Evolutionary conservation across 2,113 vertebrate species (phyloP).

Genomic region (Pteruthius melanotis): DNA sequence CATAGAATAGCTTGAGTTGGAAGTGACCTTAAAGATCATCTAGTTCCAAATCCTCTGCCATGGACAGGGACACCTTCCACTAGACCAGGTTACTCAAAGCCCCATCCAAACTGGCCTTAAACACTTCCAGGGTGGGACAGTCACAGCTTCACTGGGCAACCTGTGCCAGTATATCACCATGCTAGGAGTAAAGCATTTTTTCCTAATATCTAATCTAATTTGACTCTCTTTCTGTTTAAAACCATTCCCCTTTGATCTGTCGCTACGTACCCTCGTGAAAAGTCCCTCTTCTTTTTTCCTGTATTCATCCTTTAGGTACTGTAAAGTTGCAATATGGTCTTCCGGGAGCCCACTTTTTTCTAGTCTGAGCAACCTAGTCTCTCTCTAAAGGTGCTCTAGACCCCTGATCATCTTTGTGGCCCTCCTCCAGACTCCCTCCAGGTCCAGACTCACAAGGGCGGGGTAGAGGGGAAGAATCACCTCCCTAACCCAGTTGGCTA

Average conservation of each 20-base stretch:
- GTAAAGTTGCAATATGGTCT: neutral
- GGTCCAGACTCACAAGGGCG: fast-evolving
- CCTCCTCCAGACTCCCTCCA: neutral
- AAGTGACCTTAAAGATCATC: neutral
- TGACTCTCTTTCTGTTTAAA: neutral
- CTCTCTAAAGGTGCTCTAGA: neutral
- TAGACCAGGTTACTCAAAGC: neutral
- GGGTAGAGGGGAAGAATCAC: neutral
- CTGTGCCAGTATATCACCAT: neutral
- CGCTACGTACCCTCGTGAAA: neutral
- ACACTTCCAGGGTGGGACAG: neutral
- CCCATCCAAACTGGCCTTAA: neutral
- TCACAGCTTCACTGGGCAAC: neutral
- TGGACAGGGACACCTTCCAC: neutral
- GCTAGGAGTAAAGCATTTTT: neutral
- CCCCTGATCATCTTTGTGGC: neutral
- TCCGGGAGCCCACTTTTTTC: neutral
- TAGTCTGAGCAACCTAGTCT: neutral
- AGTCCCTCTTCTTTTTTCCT: neutral
- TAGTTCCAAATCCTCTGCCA: neutral
- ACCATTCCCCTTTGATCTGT: neutral
- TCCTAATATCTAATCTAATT: neutral
- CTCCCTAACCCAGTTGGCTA: neutral
- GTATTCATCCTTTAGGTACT: neutral
- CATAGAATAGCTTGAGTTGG: neutral